Base-by-base conservation (phyloP, 2,113 vertebrate genomes). In the Caracal caracal region DNA sequence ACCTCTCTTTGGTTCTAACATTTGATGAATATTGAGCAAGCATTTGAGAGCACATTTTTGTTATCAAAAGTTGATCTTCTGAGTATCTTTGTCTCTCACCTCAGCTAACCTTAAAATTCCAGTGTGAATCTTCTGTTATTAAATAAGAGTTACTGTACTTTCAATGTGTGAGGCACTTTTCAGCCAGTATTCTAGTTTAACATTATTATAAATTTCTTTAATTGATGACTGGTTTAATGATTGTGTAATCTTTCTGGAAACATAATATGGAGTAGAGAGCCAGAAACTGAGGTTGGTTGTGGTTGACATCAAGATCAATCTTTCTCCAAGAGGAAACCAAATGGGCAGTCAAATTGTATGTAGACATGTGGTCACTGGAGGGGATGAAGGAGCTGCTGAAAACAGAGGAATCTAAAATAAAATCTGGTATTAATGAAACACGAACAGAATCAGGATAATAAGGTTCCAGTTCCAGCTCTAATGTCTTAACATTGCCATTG, bases 11-110 rank as follows among this genome's bases (percentile, higher is more conserved):
- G 26, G 78, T 56, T 76, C 8, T 82, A 95, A 83, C 11, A 26
- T 80, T 97, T 91, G 43, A 80, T 63, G n/a, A 92, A 70, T 90
- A 88, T 71, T 90, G n/a, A 86, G 22, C 24, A 26, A 96, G 43
- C 17, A 88, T 82, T 22, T 89, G 49, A 75, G 65, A 71, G 9
- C 26, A 81, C 30, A 71, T 68, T 93, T 73, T 40, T 86, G 19
- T 56, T 26, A 0, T 53, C 26, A 17, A 88, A 85, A 59, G 10
- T 59, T 66, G 6, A 3, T 82, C 22, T 80, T 94, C 66, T 88
- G 15, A 26, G 33, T 76, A 66, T 28, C 11, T 73, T 73, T 6
- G 0, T 26, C 19, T 95, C 78, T 94, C 65, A 17, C 37, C 19
- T 78, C 17, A 70, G 10, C 10, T 40, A 93, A 89, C 26, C 68